These are phyloP conservation scores for Hemiscyllium ocellatum DNA, from an alignment of 2,113 vertebrate species.

Conservation along the genomic window DNA sequence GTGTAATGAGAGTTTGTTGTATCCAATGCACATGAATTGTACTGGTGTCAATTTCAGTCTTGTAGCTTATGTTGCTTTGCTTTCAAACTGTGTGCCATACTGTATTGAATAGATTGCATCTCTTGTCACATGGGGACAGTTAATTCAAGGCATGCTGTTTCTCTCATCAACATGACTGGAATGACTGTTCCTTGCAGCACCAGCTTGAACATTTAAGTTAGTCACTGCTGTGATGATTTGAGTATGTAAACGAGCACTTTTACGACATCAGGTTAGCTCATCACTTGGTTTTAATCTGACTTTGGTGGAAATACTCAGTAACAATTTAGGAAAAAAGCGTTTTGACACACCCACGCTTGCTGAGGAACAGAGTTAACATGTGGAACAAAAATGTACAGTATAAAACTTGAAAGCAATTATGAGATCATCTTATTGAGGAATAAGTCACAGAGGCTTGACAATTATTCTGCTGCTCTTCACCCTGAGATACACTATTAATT, in stretches of 20 bases:
- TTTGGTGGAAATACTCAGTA: not conserved
- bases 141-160: not conserved
- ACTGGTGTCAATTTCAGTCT: not conserved
- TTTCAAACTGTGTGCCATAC: not conserved
- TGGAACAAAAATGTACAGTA: not conserved
- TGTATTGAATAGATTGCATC: not conserved
- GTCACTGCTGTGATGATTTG: not conserved
- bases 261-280: not conserved
- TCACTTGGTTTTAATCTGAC: not conserved
- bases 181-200: not conserved
- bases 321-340: not conserved
- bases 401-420: not conserved
- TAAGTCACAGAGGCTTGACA: not conserved
- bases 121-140: not conserved
- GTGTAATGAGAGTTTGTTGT: not conserved
- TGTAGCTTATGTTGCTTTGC: not conserved
- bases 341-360: not conserved
- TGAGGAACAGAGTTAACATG: not conserved
- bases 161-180: not conserved
- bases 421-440: not conserved
- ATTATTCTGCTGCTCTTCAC: not conserved
- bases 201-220: not conserved
- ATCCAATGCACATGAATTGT: not conserved
- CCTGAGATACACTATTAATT: not conserved
- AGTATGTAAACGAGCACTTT: not conserved